Conservation (phyloP, 2,113 vertebrate genomes). For the Hippocampus zosterae region DNA sequence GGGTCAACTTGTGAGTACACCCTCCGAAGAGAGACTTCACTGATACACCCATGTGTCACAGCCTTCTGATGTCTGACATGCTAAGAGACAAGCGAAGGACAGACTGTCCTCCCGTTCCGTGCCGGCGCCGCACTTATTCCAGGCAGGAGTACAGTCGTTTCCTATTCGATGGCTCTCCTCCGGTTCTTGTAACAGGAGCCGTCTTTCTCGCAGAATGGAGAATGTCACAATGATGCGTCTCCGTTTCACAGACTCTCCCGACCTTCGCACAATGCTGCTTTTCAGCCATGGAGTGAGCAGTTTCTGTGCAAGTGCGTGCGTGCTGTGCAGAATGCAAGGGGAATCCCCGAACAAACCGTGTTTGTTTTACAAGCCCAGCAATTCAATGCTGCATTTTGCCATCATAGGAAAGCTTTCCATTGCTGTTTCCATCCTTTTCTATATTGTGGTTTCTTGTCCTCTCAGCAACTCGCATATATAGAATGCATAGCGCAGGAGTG, state of each 20-base stretch:
- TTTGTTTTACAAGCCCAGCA: constrained; percentile 41
- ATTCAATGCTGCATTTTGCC: constrained; percentile 42
- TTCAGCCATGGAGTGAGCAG: constrained; percentile 58
- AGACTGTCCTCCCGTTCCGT: constrained; percentile 25
- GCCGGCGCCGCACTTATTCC: not conserved
- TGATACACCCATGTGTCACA: constrained; percentile 22
- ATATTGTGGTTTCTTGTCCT: constrained; percentile 29
- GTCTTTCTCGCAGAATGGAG: constrained; percentile 43
- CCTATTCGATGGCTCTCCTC: constrained; percentile 35
- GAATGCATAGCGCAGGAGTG: constrained; percentile 29
- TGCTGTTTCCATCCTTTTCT: constrained; percentile 12
- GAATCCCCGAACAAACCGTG: constrained; percentile 61
- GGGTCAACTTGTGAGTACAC: not conserved
- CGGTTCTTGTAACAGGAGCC: constrained; percentile 53
- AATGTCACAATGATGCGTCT: constrained; percentile 56
- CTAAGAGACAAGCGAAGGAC: constrained; percentile 40
- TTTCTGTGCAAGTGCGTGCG: constrained; percentile 10
- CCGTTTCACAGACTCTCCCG: constrained; percentile 48
- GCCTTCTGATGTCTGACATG: constrained; percentile 28
- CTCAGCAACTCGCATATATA: constrained; percentile 26
- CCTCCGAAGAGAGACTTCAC: constrained; percentile 1
- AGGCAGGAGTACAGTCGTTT: constrained; percentile 14
- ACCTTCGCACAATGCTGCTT: constrained; percentile 68
- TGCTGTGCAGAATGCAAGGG: constrained; percentile 23
- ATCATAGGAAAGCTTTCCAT: constrained; percentile 27